Evolutionary conservation across 23 tunicate genomes (phyloP), one percentile per base, ranked within the genome.

Genomic region (Styela clava): DNA sequence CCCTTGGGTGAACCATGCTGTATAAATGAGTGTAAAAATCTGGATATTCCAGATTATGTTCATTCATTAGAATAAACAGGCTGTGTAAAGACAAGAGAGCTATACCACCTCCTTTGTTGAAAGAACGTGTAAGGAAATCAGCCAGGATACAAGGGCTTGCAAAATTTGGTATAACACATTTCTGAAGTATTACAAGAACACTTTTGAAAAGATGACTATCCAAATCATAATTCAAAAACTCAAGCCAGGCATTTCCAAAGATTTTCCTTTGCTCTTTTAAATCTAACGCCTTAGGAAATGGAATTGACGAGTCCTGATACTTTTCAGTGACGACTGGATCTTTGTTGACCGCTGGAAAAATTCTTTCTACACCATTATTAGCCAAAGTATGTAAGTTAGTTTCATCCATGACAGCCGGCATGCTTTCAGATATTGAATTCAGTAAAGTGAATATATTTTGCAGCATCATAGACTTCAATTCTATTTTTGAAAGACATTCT

Each of bases 1-100:
- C 84, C 76, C 98, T 74, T 31, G 98, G 98, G 69, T 93, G 98
- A 25, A 93, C 73, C 84, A 85, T 69, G n/a, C 79, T 68, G 62
- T 93, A 93, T 1, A 93, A 83, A 63, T 85, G 91, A 24, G 52
- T 81, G 79, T 84, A 93, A 51, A 93, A 93, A 30, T 93, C 84
- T 2, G 92, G 93, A 69, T 85, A 84, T 63, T 93, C 89, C 35
- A 93, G 56, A 70, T 93, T 93, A 62, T 93, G 86, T 23, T 93
- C 80, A 64, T 70, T 68, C 88, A 93, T 84, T 25, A 93, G 74
- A 25, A 84, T 80, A 71, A 93, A 93, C 7, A 93, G 51, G 9
- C 98, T 89, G 31, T 93, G 89, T 1, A 93, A 35, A 20, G 86
- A 79, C 24, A 93, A 70, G 27, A 93, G 51, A 27, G 98, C 93